Percentiles rank a stretch among this genome's conserved stretches.
These are phyloP conservation scores for Ceratotherium simum DNA, from an alignment of 2,113 vertebrate genomes.

Conservation along the genomic window DNA sequence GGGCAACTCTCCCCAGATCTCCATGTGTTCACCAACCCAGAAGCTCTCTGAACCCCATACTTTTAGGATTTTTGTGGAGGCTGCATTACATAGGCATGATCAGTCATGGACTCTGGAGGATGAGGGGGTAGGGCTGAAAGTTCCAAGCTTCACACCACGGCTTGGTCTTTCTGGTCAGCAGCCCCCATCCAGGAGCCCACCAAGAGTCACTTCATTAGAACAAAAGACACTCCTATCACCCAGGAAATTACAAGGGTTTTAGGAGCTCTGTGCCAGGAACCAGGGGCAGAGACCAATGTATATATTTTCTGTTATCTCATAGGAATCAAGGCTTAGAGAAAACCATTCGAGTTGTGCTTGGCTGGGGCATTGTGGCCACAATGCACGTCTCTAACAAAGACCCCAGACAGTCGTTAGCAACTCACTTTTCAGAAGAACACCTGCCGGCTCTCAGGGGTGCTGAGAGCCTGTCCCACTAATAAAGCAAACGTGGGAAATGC, in stretches of 20 bases:
- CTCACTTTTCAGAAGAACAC: background rate
- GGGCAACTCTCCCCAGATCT: background rate
- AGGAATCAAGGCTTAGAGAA: background rate
- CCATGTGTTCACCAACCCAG: background rate
- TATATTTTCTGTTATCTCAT: background rate
- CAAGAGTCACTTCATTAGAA: background rate
- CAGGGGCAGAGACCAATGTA: background rate
- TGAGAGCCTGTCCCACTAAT: too few relatives aligned
- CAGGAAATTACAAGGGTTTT: background rate
- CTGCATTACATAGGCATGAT: background rate
- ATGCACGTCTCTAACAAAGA: background rate
- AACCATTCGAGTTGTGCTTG: background rate
- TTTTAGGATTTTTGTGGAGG: background rate
- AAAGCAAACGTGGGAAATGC: background rate
- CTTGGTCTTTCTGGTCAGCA: background rate
- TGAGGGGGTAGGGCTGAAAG: background rate
- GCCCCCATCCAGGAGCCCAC: background rate
- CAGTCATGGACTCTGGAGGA: background rate
- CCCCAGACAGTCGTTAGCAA: background rate
- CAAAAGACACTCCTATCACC: background rate
- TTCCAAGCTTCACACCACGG: background rate
- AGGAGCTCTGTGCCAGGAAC: background rate
- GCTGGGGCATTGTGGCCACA: background rate
- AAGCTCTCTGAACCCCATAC: background rate
- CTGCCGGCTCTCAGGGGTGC: background rate